Conservation (phyloP, 2,888 invertebrate genomes). For the Trisateles emortualis region DNA sequence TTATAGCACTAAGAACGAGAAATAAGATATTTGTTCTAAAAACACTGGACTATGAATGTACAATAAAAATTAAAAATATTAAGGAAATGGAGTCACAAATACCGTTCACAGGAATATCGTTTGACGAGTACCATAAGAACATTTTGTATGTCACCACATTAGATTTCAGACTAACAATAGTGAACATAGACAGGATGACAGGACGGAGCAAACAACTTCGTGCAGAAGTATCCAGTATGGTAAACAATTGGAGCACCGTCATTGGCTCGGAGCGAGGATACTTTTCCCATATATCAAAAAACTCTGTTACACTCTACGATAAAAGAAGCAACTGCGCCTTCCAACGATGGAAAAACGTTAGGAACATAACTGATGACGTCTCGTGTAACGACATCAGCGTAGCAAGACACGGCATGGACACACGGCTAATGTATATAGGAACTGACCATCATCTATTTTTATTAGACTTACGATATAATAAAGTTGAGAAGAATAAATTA, state of each 20-base stretch:
- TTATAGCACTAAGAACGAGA: conserved; percentile 72
- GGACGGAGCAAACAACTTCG: conserved; percentile 64
- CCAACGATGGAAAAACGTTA: conserved; percentile 60
- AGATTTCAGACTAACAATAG: conserved; percentile 67
- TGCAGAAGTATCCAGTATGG: conserved; percentile 50
- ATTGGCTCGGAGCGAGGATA: conserved; percentile 65
- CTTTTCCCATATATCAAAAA: conserved; percentile 66
- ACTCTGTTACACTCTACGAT: conserved; percentile 72
- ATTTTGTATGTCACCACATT: conserved; percentile 72
- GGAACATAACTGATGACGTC: conserved; percentile 61
- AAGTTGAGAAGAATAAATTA: conserved; percentile 51
- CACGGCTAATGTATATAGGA: conserved; percentile 66
- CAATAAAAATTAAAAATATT: conserved; percentile 59
- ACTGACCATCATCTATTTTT: conserved; percentile 75
- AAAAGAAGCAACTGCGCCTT: conserved; percentile 67
- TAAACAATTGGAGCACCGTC: conserved; percentile 77
- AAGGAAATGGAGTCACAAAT: conserved; percentile 67
- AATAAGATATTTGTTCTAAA: conserved; percentile 70
- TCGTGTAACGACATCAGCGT: conserved; percentile 69
- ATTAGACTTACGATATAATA: conserved; percentile 68
- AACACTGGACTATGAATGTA: conserved; percentile 50
- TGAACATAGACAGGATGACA: conserved; percentile 74
- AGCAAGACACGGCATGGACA: conserved; percentile 62
- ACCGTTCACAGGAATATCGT: conserved; percentile 74
- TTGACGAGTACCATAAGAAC: conserved; percentile 73